These are phyloP conservation scores for Amyelois transitella DNA, from an alignment of 1,140 invertebrate genomes.

Conservation along the genomic window DNA sequence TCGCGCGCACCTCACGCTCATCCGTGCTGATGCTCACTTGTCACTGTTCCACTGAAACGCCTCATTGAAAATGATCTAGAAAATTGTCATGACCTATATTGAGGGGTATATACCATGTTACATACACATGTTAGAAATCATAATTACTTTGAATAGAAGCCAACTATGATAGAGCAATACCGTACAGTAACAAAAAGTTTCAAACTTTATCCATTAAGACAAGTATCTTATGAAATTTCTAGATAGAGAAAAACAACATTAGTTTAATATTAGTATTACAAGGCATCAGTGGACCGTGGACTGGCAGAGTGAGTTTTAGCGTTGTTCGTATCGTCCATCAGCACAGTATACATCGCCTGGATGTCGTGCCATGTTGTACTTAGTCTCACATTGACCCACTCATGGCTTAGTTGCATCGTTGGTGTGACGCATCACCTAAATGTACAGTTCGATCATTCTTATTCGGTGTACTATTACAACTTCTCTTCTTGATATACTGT, in stretches of 20 bases:
- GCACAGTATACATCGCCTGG: slow-evolving; percentile 56
- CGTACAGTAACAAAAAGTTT: not conserved
- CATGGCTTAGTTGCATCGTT: slow-evolving; percentile 68
- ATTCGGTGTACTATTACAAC: slow-evolving; percentile 47
- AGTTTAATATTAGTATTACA: not conserved
- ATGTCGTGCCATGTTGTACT: slow-evolving; percentile 58
- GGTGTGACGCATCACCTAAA: slow-evolving; percentile 61
- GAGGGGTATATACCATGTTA: no score
- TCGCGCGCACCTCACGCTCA: slow-evolving; percentile 53
- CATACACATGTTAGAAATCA: no score
- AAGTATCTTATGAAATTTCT: not conserved
- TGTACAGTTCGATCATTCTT: slow-evolving; percentile 61
- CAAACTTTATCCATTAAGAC: not conserved
- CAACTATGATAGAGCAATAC: no score
- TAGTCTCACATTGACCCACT: slow-evolving; percentile 60
- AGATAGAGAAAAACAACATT: not conserved
- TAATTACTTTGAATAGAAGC: no score
- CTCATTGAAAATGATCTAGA: not conserved
- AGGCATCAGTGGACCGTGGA: slow-evolving; percentile 25
- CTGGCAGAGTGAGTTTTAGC: slow-evolving; percentile 45
- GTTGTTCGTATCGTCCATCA: slow-evolving; percentile 40
- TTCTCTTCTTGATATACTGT: slow-evolving; percentile 62
- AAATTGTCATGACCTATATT: not conserved
- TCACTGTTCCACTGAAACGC: not conserved
- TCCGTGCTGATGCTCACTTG: slow-evolving; percentile 41